Conservation (phyloP, 2,888 invertebrate species). For the Heliconius ismenius region DNA sequence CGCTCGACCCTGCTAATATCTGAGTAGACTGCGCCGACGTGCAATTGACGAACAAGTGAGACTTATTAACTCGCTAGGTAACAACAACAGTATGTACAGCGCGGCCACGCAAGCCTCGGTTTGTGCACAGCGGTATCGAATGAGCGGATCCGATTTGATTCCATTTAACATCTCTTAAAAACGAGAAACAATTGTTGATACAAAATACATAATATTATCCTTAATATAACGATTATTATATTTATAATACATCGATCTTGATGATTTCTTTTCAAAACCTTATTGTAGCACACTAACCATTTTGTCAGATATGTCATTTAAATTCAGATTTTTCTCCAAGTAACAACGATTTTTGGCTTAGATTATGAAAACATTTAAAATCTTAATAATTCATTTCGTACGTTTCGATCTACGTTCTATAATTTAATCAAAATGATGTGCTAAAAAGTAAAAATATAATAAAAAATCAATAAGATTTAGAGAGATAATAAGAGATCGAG, state of each 20-base stretch:
- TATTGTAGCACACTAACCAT: conserved; percentile 82
- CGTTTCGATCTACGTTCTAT: conserved; percentile 58
- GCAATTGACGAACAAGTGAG: conserved; percentile 82
- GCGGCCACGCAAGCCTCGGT: conserved; percentile 59
- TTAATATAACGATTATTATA: conserved; percentile 80
- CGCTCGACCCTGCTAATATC: conserved; percentile 59
- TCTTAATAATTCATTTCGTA: conserved; percentile 59
- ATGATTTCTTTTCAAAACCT: conserved; percentile 75
- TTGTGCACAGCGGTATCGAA: conserved; percentile 79
- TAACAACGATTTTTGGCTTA: conserved; percentile 80
- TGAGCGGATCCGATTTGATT: conserved; percentile 69
- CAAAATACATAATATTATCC: conserved; percentile 79
- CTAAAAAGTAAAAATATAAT: conserved; percentile 50
- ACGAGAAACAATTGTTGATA: conserved; percentile 77
- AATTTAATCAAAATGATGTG: conserved; percentile 61
- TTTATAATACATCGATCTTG: conserved; percentile 80
- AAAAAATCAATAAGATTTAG: conserved; percentile 45
- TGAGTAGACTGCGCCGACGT: conserved; percentile 73
- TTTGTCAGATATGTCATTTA: conserved; percentile 82
- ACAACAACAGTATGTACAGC: conserved; percentile 74
- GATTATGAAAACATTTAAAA: conserved; percentile 64
- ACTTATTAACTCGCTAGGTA: conserved; percentile 76
- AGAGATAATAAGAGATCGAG: conserved; percentile 46
- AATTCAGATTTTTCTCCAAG: conserved; percentile 81
- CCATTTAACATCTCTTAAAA: conserved; percentile 72